Evolutionary conservation across 2,888 invertebrate genomes (phyloP).

Genomic region (Erebia aethiops): DNA sequence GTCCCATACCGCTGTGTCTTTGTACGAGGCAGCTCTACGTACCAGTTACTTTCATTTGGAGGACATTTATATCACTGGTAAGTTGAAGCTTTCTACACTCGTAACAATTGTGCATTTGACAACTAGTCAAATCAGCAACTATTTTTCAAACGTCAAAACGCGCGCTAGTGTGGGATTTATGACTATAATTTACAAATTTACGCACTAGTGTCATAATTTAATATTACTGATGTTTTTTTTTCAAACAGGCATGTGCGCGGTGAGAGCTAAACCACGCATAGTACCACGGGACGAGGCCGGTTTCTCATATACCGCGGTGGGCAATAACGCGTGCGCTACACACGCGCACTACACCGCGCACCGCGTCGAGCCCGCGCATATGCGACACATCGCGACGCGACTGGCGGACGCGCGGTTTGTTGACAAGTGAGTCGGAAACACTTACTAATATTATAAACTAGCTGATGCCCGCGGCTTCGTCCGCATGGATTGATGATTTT

Average conservation of each 20-base stretch:
- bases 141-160: too few species aligned
- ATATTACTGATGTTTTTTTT: not conserved
- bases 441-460: too few species aligned
- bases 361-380: constrained; percentile 50
- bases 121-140: too few species aligned
- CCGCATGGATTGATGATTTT: too few species aligned
- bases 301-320: constrained; percentile 80
- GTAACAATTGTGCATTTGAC: not conserved
- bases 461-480: too few species aligned
- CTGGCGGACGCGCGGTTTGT: constrained; percentile 44
- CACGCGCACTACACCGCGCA: constrained; percentile 63
- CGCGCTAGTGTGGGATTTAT: too few species aligned
- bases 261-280: constrained; percentile 83
- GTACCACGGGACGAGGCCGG: constrained; percentile 85
- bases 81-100: constrained; percentile 32
- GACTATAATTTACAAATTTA: too few species aligned
- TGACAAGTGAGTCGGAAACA: constrained; percentile 52
- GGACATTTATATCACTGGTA: constrained; percentile 91
- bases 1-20: constrained; percentile 83
- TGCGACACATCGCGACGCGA: constrained; percentile 47
- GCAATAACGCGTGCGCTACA: constrained; percentile 51
- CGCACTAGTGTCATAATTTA: not conserved
- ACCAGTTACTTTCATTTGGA: constrained; percentile 90
- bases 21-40: constrained; percentile 86
- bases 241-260: constrained; percentile 83